Conservation (phyloP, 2,113 vertebrate genomes). For the Cygnus atratus region DNA sequence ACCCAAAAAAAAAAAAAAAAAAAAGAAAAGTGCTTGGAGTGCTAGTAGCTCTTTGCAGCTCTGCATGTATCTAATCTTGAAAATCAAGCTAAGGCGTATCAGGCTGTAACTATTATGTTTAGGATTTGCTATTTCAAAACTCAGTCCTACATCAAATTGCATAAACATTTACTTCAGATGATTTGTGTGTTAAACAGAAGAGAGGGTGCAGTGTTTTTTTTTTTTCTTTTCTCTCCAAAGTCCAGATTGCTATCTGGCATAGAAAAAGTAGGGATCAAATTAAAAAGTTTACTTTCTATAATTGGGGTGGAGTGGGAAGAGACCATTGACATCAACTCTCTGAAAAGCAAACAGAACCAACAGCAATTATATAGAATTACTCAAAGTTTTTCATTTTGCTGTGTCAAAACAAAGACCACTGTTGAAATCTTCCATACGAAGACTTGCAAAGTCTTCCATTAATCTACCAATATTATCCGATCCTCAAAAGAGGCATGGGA, state of each 20-base stretch:
- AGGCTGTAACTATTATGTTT: not conserved
- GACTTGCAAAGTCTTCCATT: not conserved
- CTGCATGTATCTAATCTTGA: not conserved
- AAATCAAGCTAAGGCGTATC: not conserved
- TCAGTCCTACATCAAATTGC: not conserved
- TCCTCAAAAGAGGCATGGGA: not conserved
- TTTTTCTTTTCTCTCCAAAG: not conserved
- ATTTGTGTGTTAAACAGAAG: not conserved
- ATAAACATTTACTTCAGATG: not conserved
- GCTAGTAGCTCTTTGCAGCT: not conserved
- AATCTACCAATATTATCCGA: not conserved
- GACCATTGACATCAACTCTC: not conserved
- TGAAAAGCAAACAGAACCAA: not conserved
- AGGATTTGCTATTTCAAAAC: not conserved
- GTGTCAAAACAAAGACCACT: not conserved
- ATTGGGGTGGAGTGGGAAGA: not conserved
- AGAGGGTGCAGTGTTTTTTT: not conserved
- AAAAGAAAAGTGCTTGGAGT: not conserved
- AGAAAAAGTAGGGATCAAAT: not conserved
- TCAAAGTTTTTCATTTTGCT: not conserved
- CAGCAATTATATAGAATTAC: not conserved
- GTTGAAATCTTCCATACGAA: not conserved
- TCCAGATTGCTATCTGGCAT: not conserved
- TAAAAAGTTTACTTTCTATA: not conserved
- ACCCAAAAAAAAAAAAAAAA: not conserved